These are phyloP conservation scores for Ashinkailepas kermadecensis DNA, from an alignment of 2,888 invertebrate species.

Conservation along the genomic window DNA sequence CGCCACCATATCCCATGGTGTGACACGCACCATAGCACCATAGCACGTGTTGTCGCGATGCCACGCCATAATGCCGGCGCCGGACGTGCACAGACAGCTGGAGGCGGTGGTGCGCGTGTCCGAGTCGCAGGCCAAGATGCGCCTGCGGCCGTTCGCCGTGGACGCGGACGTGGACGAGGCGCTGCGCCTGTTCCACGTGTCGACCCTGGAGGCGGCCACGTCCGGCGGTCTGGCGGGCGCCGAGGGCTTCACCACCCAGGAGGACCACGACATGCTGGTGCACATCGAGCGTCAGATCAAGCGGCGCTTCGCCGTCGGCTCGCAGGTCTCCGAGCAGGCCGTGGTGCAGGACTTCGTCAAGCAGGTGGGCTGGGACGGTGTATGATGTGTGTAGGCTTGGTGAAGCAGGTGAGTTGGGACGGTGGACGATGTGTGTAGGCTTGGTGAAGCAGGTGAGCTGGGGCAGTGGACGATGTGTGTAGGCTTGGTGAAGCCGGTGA, in stretches of 20 bases:
- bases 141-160: constrained; percentile 79
- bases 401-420: too few relatives aligned
- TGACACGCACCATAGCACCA: too few relatives aligned
- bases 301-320: constrained; percentile 87
- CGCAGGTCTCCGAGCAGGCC: constrained; percentile 88
- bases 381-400: too few relatives aligned
- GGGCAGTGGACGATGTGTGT: too few relatives aligned
- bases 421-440: too few relatives aligned
- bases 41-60: too few relatives aligned
- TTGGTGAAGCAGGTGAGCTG: too few relatives aligned
- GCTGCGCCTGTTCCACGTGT: constrained; percentile 90
- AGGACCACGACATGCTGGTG: constrained; percentile 81
- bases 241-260: constrained; percentile 95
- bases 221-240: constrained; percentile 85
- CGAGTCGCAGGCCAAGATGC: constrained; percentile 96
- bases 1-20: too few relatives aligned
- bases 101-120: constrained; percentile 95
- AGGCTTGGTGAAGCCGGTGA: too few relatives aligned
- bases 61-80: too few relatives aligned
- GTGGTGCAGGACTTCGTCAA: constrained; percentile 73
- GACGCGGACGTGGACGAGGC: constrained; percentile 92
- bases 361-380: constrained; percentile 40
- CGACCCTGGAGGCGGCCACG: constrained; percentile 91
- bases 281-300: constrained; percentile 92
- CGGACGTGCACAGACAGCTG: constrained; percentile 56